Evolutionary conservation across 2,888 invertebrate genomes (phyloP).

Genomic region (Muscina levida): DNA sequence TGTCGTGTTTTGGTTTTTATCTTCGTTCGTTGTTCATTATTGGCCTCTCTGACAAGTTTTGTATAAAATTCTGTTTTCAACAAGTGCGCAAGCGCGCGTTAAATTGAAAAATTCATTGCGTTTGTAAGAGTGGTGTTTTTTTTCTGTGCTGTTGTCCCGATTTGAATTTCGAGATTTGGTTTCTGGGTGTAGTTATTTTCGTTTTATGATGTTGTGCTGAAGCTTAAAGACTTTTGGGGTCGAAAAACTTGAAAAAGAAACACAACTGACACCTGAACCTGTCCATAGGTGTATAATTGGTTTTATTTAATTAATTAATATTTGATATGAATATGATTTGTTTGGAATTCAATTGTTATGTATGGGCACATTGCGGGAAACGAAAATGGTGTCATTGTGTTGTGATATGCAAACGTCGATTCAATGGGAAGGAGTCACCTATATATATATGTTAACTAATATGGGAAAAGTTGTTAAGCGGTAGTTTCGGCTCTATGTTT

Average conservation of each 20-base stretch:
- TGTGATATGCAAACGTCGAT: too few species aligned
- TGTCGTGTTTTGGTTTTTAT: constrained; percentile 32
- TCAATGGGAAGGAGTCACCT: too few species aligned
- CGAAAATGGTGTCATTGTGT: too few species aligned
- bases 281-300: constrained; percentile 40
- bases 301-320: constrained; percentile 26
- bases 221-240: constrained; percentile 57
- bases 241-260: constrained; percentile 49
- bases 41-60: neutral
- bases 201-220: neutral
- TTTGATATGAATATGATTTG: constrained; percentile 18
- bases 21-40: neutral
- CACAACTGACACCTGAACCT: constrained; percentile 58
- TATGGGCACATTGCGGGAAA: too few species aligned
- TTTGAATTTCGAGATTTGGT: constrained; percentile 33
- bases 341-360: too few species aligned
- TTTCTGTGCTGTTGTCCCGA: constrained; percentile 4
- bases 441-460: too few species aligned
- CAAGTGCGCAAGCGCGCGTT: constrained; percentile 46
- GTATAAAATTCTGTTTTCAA: constrained; percentile 44
- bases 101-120: neutral
- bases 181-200: constrained; percentile 45
- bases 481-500: too few species aligned
- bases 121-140: constrained; percentile 12
- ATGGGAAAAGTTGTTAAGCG: too few species aligned